Evolutionary conservation across 2,113 vertebrate species (phyloP), one percentile per base, ranked within the genome.

Genomic region (Pterocles orientalis): DNA sequence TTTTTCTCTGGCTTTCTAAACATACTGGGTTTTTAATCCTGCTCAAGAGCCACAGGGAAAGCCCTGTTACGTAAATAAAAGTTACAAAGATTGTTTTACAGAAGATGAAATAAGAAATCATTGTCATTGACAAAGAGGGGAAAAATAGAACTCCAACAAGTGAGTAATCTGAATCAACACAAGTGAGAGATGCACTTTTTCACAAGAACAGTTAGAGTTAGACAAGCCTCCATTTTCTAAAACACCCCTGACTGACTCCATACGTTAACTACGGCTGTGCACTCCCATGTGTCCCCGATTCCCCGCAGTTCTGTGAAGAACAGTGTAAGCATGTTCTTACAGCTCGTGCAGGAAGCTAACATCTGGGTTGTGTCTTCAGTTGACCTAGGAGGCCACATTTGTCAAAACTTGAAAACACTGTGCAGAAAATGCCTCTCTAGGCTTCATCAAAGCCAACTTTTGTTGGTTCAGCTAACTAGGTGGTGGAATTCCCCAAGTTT

Each of bases 401-500:
- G 83, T 90, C 81, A 94, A 90, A 96, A 93, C 86, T 84, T 88
- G 90, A 96, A 96, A 96, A 58, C 5, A 3, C 21, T 53, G 43
- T 33, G 65, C 76, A 88, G 82, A 95, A 96, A 96, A 96, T 90
- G 86, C 51, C 82, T 96, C 86, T 93, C 53, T 51, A 75, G 65
- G 85, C 57, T 92, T 86, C 76, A 86, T 65, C 48, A 54, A 92
- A 94, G 95, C 88, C 90, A 95, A 31, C 39, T 88, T 76, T 48
- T 90, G 65, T 88, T 94, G 86, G 86, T 97, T 97, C 82, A 94
- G 56, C 72, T 84, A 93, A 90, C 94, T 94, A 92, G 95, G 94
- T 92, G 92, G 76, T 96, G 95, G 94, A 96, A 96, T 94, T 97
- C 95, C 96, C 94, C 92, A 68, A 65, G 58, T 92, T 92, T 88